Base-by-base conservation (phyloP, 2,888 invertebrate species). In the Athalia circularis region DNA sequence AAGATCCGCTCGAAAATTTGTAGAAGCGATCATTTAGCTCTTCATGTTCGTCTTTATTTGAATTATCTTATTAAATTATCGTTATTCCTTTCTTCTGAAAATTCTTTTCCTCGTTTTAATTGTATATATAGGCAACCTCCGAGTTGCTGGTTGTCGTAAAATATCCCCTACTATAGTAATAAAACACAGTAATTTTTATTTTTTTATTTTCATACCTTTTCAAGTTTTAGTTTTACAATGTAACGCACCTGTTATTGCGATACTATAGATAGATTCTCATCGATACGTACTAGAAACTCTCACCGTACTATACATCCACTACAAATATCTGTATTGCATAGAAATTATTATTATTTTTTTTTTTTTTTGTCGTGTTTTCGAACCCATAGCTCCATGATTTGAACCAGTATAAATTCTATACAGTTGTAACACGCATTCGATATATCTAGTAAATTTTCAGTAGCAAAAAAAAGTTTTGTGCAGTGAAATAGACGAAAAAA, bases 261-360 rank as follows among this genome's bases (percentile, higher is more conserved):
- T 6, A 54, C n/a, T 54, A 15, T 54, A 52, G 43, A 52, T 68
- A 68, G 68, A 68, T 13, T 29, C 15, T 52, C 54, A 13, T 43
- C 52, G 54, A 68, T 52, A 68, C 68, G 68, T 68, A 68, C 68
- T 68, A 68, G 54, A 68, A 59, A 72, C 59, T 59, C 45, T 70
- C 45, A 70, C 57, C 72, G 59, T 72, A 70, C 70, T 70, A 70
- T 70, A 43, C 29, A 29, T 70, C 45, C n/a, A 13, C 70, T 50
- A 67, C 50, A 50, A 9, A 52, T 52, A 52, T 61, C 4, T 61
- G 13, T 13, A 13, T 61, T n/a, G 45, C 54, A 54, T 70, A 45
- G 43, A 70, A 45, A 59, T 59, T 59, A 47, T n/a, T n/a, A 57
- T 43, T 70, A 1, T 29, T 29, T 29, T 29, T 29, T 29, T 29